Evolutionary conservation across 2,888 invertebrate species (phyloP).

Genomic region (Coenonympha glycerion): DNA sequence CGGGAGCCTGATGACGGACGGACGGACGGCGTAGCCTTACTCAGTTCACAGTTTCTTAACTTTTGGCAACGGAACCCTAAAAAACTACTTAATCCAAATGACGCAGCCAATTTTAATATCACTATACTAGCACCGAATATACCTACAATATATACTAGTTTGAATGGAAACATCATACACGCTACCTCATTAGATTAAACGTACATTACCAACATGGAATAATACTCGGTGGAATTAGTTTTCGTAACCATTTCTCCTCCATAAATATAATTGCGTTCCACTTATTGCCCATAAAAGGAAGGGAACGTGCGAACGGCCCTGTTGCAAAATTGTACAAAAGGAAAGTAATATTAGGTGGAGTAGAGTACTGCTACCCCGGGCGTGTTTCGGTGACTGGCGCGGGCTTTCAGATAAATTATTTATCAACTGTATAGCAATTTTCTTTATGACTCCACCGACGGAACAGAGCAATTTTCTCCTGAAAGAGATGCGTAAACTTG

Average conservation of each 20-base stretch:
- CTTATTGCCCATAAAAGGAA: constrained; percentile 76
- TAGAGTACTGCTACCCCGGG: constrained; percentile 59
- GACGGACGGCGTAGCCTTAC: too few relatives aligned
- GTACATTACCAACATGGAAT: constrained; percentile 41
- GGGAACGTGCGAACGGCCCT: constrained; percentile 73
- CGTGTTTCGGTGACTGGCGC: constrained; percentile 73
- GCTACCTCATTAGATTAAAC: constrained; percentile 36
- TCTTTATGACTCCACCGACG: constrained; percentile 77
- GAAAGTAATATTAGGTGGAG: constrained; percentile 74
- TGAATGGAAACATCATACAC: constrained; percentile 5
- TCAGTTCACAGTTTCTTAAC: too few relatives aligned
- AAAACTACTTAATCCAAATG: constrained; percentile 6
- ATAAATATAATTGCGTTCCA: constrained; percentile 76
- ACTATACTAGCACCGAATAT: too few relatives aligned
- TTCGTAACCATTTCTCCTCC: constrained; percentile 67
- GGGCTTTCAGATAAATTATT: constrained; percentile 76
- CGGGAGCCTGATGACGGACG: too few relatives aligned
- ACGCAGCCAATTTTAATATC: constrained; percentile 1
- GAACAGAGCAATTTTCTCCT: constrained; percentile 73
- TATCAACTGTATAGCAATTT: constrained; percentile 77
- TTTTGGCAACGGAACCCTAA: too few relatives aligned
- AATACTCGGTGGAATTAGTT: constrained; percentile 69
- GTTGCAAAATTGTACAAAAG: constrained; percentile 76
- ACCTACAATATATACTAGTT: too few relatives aligned
- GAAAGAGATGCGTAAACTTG: constrained; percentile 75